A percentile compares a stretch with the other conserved stretches of the same genome.
Conservation (phyloP, 2,113 vertebrate species). For the Chloropsis hardwickii region DNA sequence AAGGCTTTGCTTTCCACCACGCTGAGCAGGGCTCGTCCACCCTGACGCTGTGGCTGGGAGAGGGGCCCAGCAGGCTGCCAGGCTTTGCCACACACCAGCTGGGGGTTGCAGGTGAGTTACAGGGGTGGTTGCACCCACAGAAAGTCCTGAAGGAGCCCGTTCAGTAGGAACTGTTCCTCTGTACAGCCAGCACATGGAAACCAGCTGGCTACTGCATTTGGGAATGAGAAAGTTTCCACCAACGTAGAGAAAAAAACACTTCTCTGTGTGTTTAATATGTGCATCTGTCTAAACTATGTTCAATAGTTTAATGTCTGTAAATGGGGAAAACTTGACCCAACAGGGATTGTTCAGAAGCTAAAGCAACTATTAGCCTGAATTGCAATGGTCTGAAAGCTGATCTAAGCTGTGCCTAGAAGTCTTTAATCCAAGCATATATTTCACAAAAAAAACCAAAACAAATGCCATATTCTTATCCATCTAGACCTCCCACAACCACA, state of each 20-base stretch:
- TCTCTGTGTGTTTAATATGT: background rate
- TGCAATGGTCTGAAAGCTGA: background rate
- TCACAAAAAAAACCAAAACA: background rate
- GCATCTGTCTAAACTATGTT: background rate
- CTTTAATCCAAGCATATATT: background rate
- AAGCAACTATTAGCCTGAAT: background rate
- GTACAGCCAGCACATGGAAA: accelerated
- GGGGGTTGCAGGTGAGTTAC: constrained; percentile 86
- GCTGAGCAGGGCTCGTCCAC: constrained; percentile 73
- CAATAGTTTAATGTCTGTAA: background rate
- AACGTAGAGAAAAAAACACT: accelerated
- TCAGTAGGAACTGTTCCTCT: background rate
- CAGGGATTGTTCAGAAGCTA: background rate
- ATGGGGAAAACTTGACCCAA: background rate
- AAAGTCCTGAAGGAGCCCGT: background rate
- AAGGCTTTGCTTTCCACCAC: constrained; percentile 91
- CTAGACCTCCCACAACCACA: background rate
- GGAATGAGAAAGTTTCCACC: background rate
- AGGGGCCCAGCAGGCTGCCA: constrained; percentile 81
- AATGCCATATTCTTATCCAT: background rate
- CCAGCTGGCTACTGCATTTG: background rate
- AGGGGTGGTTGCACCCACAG: accelerated
- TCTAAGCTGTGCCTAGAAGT: background rate
- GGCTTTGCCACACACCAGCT: constrained; percentile 88
- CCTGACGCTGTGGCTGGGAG: constrained; percentile 83